Percentiles rank a stretch among this genome's conserved stretches.
These are phyloP conservation scores for Ciconia maguari DNA, from an alignment of 2,113 vertebrate genomes.

Conservation along the genomic window DNA sequence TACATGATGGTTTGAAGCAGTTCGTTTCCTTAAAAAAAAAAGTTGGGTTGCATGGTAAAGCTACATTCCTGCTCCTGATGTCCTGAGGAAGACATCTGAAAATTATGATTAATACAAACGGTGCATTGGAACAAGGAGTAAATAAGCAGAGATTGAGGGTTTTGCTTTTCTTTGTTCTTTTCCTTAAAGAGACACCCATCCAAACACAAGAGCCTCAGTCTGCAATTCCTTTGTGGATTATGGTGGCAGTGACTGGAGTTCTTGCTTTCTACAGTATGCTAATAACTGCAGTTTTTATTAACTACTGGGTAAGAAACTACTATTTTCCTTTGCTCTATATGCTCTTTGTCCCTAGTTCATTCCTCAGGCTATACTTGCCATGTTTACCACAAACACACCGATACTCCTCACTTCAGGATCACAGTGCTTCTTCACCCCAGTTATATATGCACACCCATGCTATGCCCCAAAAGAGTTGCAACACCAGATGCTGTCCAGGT, in stretches of 20 bases:
- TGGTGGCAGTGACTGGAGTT: constrained; percentile 55
- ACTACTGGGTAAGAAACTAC: constrained; percentile 75
- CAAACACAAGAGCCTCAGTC: neutral
- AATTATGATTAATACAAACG: neutral
- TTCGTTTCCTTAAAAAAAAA: neutral
- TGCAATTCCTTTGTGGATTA: constrained; percentile 35
- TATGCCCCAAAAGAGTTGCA: neutral
- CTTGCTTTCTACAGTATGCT: constrained; percentile 68
- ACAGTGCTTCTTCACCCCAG: neutral
- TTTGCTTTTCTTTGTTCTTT: constrained; percentile 34
- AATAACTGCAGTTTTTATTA: constrained; percentile 56
- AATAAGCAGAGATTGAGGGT: neutral
- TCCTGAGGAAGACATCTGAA: neutral
- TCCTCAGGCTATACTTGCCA: neutral
- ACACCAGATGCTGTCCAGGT: neutral
- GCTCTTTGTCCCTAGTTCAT: neutral
- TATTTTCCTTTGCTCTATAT: neutral
- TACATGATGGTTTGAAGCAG: neutral
- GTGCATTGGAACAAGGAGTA: neutral
- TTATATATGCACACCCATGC: neutral
- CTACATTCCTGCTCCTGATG: neutral
- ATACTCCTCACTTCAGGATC: neutral
- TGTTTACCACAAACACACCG: neutral
- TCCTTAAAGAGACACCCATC: constrained; percentile 64
- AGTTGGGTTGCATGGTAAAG: neutral